These are phyloP conservation scores for Atherinomorus stipes DNA, from an alignment of 2,113 vertebrate species.

Conservation along the genomic window DNA sequence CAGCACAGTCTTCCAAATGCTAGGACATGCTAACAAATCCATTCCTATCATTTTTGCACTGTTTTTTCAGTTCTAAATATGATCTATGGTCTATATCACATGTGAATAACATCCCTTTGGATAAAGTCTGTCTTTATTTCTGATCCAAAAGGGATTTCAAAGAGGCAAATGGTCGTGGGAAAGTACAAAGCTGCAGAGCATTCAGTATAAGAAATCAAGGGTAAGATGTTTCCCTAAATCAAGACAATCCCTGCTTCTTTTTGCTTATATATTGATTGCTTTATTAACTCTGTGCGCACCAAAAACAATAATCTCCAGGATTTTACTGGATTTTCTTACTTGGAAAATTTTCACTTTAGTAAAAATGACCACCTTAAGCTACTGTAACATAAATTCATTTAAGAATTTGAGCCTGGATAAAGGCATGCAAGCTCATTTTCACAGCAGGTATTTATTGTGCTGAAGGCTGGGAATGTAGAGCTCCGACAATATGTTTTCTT, in stretches of 20 bases:
- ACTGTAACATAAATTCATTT: too few species aligned
- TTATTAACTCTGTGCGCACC: background rate
- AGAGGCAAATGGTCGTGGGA: conserved; percentile 14
- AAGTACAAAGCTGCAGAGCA: conserved; percentile 4
- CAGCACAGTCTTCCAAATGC: too few species aligned
- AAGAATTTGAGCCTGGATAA: background rate
- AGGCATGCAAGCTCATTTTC: too few species aligned
- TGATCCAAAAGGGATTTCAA: background rate
- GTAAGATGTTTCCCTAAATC: conserved; percentile 24
- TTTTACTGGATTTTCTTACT: too few species aligned
- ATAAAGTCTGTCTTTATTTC: background rate
- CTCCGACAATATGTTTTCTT: too few species aligned
- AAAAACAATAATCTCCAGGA: too few species aligned
- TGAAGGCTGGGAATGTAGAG: too few species aligned
- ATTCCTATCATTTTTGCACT: background rate
- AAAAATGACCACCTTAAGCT: too few species aligned
- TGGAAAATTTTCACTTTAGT: too few species aligned
- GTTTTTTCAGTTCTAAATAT: background rate
- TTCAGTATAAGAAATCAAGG: conserved; percentile 5
- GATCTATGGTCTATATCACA: too few species aligned
- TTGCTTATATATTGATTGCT: conserved; percentile 28
- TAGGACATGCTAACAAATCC: too few species aligned
- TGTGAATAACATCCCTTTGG: background rate
- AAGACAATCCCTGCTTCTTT: background rate
- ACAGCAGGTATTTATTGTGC: too few species aligned